phyloP scores from a whole-genome alignment of 2,888 invertebrate genomes.

The Pammene aurita region DNA sequence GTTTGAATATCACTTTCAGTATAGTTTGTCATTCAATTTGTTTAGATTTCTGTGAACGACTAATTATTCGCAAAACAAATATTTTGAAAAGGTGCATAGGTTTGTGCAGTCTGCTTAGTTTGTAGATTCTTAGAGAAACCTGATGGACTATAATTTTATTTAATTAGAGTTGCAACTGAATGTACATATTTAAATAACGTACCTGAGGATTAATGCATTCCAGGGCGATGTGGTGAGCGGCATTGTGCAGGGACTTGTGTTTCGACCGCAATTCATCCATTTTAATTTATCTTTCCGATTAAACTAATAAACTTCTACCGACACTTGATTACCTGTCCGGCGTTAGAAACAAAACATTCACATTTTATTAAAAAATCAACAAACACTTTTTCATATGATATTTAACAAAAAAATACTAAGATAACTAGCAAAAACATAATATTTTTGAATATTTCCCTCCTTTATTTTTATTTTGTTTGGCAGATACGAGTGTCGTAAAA shows the following conservation, averaged over 20 bases:
- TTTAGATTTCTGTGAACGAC: too few relatives aligned
- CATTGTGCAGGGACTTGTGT: conserved; percentile 70
- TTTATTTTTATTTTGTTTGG: conserved; percentile 49
- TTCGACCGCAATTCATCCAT: conserved; percentile 75
- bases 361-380: conserved; percentile 40
- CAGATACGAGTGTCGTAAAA: conserved; percentile 43
- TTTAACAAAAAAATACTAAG: background rate
- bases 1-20: too few relatives aligned
- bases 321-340: conserved; percentile 31
- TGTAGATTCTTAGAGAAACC: background rate
- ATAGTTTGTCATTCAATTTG: too few relatives aligned
- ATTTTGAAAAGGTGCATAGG: background rate
- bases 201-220: conserved; percentile 78
- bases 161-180: background rate
- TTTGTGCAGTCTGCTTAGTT: background rate
- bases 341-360: conserved; percentile 36
- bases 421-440: conserved; percentile 36
- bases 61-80: background rate
- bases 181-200: background rate
- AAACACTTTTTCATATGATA: conserved; percentile 4
- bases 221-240: conserved; percentile 74
- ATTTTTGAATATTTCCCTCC: conserved; percentile 49
- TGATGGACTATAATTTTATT: background rate
- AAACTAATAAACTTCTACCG: conserved; percentile 28
- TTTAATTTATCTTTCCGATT: conserved; percentile 32